Conservation (phyloP, 2,113 vertebrate species). For the Sturnira hondurensis region DNA sequence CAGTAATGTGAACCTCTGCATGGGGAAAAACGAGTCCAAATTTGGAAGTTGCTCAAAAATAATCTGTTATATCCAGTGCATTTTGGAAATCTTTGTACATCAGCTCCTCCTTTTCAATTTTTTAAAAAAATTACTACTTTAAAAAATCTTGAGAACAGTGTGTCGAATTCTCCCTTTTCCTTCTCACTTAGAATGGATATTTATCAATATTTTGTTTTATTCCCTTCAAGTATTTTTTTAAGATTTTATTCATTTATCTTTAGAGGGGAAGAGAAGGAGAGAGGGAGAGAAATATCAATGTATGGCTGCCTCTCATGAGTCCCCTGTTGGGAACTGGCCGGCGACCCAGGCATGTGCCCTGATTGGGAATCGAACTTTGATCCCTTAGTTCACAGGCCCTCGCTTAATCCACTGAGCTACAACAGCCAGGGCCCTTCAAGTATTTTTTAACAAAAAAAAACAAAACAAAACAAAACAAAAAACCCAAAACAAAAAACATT, state of each 20-base stretch:
- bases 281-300: no score
- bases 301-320: no score
- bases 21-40: not conserved
- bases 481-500: not conserved
- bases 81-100: not conserved
- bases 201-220: not conserved
- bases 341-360: no score
- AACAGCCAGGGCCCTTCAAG: no score
- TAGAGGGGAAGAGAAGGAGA: no score
- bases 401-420: no score
- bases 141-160: not conserved
- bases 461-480: no score
- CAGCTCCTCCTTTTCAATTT: not conserved
- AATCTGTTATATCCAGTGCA: not conserved
- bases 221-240: not conserved
- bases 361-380: no score
- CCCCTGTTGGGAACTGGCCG: no score
- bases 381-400: no score
- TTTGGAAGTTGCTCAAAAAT: constrained; percentile 37
- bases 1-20: not conserved
- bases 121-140: not conserved
- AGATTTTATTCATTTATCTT: no score
- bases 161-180: not conserved
- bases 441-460: no score
- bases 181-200: not conserved